phyloP scores from a whole-genome alignment of 2,888 invertebrate genomes.

The Lasioglossum morio region DNA sequence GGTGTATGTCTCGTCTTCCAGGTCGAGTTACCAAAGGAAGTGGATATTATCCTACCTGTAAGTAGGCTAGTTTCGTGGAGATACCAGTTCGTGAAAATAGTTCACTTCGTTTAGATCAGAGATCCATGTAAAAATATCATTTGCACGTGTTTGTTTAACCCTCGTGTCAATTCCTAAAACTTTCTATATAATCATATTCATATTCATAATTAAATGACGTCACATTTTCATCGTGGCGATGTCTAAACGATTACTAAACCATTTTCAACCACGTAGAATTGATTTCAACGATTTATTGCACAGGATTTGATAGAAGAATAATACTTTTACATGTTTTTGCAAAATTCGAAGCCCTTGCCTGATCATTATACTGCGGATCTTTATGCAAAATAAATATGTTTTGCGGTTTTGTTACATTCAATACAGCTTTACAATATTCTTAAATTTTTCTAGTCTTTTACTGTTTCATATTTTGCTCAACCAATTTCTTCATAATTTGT shows the following conservation, averaged over 20 bases:
- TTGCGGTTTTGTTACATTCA: no score
- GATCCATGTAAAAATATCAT: neutral
- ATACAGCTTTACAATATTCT: no score
- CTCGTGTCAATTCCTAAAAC: neutral
- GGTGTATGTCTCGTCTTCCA: neutral
- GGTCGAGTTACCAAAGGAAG: slow-evolving; percentile 1
- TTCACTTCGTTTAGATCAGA: neutral
- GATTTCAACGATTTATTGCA: neutral
- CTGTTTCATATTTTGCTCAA: no score
- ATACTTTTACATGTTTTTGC: neutral
- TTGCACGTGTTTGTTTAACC: neutral
- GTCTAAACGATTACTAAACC: neutral
- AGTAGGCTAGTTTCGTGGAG: neutral
- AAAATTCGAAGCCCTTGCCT: neutral
- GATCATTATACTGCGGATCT: neutral
- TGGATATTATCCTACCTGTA: neutral
- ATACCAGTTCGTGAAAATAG: neutral
- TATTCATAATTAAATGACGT: no score
- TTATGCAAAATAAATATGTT: no score
- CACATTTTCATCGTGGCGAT: neutral
- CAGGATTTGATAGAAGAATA: neutral
- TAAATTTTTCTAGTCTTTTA: no score
- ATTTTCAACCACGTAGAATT: neutral
- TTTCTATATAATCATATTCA: neutral
- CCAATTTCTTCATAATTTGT: no score